A percentile compares a stretch with the other conserved stretches of the same genome.
These are phyloP conservation scores for Eupristina koningsbergeri DNA, from an alignment of 1,140 invertebrate species.

Conservation along the genomic window DNA sequence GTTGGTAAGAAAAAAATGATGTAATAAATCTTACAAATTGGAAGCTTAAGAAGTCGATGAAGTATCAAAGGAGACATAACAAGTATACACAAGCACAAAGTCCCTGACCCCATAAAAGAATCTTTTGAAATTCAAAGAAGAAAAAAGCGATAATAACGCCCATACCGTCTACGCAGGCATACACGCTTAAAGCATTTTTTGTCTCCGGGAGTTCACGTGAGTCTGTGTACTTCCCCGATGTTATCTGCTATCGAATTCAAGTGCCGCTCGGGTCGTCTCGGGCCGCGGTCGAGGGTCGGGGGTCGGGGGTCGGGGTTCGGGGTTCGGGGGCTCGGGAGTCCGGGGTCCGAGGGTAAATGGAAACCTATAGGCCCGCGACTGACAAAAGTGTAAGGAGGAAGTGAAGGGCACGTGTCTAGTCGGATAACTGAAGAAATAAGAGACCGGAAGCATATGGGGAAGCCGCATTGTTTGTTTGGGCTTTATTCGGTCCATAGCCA, in stretches of 20 bases:
- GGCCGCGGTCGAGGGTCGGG: too few species aligned
- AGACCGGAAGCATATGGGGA: slow-evolving; percentile 73
- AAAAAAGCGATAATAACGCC: neutral
- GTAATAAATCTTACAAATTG: neutral
- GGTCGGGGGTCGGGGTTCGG: neutral
- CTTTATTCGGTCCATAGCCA: slow-evolving; percentile 56
- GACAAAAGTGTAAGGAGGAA: slow-evolving; percentile 55
- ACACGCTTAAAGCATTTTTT: neutral
- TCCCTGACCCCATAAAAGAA: neutral
- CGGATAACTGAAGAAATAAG: slow-evolving; percentile 70
- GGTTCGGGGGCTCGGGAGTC: neutral
- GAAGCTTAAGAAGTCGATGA: neutral
- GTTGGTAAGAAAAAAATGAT: neutral
- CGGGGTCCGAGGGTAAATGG: slow-evolving; percentile 34
- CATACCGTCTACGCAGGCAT: neutral
- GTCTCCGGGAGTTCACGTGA: neutral
- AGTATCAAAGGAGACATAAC: neutral
- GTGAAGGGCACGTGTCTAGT: slow-evolving; percentile 64
- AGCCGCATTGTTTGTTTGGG: slow-evolving; percentile 71
- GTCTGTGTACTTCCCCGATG: slow-evolving; percentile 20
- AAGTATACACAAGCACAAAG: neutral
- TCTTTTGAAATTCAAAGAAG: slow-evolving; percentile 10
- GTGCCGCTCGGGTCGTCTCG: neutral
- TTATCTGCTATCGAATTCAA: slow-evolving; percentile 52
- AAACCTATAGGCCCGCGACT: slow-evolving; percentile 41